Evolutionary conservation across 1,140 invertebrate genomes (phyloP), one percentile per base, ranked within the genome.

Genomic region (Drosophila yakuba): DNA sequence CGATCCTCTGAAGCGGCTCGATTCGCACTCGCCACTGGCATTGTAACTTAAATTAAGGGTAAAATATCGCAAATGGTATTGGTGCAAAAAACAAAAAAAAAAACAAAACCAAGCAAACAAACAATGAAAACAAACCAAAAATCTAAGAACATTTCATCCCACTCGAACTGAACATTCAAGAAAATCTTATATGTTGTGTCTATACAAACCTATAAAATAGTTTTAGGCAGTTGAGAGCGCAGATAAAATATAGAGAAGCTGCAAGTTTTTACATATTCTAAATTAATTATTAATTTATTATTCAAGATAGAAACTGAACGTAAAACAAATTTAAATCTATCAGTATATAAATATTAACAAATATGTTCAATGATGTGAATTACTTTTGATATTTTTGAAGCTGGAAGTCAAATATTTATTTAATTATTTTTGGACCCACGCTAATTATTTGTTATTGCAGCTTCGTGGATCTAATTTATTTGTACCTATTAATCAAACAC

Each of bases 61-160:
- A 91, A 91, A 91, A 91, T 91, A 91, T 91, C 90, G 90, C 78
- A 91, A 89, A 91, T 84, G 81, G 90, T 91, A 91, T 91, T 91
- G 90, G 90, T 91, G 90, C 79, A 89, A 82, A 79, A 60, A 76
- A 48, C 79, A 89, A 82, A 79, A 60, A 76, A 48, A 39, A 44
- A 60, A 64, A 60, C 38, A 61, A 28, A 63, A 71, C 63, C 61
- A 23, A 56, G 7, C 28, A 32, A 63, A 45, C 58, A 35, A 28
- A 60, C 67, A 74, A 44, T 15, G 4, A 45, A 36, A 68, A 64
- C 36, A 32, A 75, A 76, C 50, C 59, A 57, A 63, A 69, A 39
- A 48, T 45, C 20, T 59, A 80, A 10, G 47, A 67, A 66, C 56
- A 52, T 35, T 64, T 50, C 10, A 23, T 55, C 59, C 11, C 43